Evolutionary conservation across 2,113 vertebrate species (phyloP), one percentile per base, ranked within the genome.

Genomic region (Perognathus longimembris): DNA sequence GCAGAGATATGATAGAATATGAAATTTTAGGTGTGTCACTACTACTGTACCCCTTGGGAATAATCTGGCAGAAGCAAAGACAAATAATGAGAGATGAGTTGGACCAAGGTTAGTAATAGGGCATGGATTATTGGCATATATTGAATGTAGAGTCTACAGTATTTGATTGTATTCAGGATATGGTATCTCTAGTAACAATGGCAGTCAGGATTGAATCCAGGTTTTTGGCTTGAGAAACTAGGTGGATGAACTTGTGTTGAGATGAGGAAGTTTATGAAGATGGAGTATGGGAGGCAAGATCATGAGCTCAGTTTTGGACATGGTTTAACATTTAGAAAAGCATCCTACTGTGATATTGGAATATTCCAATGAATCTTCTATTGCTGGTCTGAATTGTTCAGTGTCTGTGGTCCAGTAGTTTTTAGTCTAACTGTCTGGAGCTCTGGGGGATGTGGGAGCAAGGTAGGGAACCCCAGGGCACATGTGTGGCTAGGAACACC

Each of bases 341-440:
- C 54, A 88, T 85, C 78, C 83, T 95, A 18, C 85, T 90, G 70
- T 17, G 50, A 4, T 75, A 59, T 34, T 64, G 87, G 40, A 54
- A 92, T 92, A 64, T 92, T 93, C 42, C 24, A 78, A 88, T 4
- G n/a, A 74, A 77, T 85, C 66, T 42, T 90, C 79, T 85, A 38
- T 88, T 90, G 64, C 85, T 88, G 54, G 50, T 61, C 28, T 79
- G n/a, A 77, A 85, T 95, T 78, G 38, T 71, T 85, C 34, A 64
- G 64, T 83, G 92, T 94, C 69, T 88, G 71, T 61, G 67, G 69
- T 45, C 70, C 80, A 59, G 57, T 50, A 78, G 74, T 79, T 90
- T 95, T 92, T 50, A 89, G 61, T 82, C 40, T 86, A 50, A 76
- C 57, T 74, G 77, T 85, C 86, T 95, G 86, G 91, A 81, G 34